These are phyloP conservation scores for Harpalus rubripes DNA, from an alignment of 2,888 invertebrate genomes.

Conservation along the genomic window DNA sequence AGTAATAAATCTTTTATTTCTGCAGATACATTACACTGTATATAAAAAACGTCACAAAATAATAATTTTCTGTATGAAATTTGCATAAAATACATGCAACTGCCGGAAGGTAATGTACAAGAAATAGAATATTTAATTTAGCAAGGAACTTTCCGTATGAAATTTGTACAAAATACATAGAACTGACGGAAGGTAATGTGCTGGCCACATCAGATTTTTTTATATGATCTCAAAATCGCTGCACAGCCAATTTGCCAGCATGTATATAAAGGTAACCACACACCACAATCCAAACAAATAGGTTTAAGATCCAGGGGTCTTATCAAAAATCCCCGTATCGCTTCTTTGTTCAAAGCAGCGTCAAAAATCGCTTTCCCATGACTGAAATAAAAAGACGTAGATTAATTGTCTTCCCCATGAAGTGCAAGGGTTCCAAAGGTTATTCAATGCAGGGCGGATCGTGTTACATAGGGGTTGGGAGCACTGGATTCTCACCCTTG, in stretches of 20 bases:
- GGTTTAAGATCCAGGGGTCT: slow-evolving; percentile 33
- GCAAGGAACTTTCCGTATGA: no score
- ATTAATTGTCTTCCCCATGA: slow-evolving; percentile 66
- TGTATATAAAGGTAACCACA: slow-evolving; percentile 44
- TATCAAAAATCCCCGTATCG: slow-evolving; percentile 46
- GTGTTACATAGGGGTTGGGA: slow-evolving; percentile 70
- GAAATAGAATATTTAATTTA: no score
- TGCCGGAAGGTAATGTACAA: no score
- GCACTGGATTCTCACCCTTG: background rate
- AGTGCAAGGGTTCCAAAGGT: slow-evolving; percentile 71
- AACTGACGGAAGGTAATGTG: no score
- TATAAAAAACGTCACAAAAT: no score
- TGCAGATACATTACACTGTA: no score
- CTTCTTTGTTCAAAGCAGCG: slow-evolving; percentile 44
- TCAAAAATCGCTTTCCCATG: slow-evolving; percentile 67
- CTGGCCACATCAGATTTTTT: background rate
- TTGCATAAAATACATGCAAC: no score
- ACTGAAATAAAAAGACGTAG: slow-evolving; percentile 65
- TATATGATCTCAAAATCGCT: background rate
- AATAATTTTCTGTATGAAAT: no score
- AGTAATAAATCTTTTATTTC: no score
- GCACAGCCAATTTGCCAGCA: background rate
- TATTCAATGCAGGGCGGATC: slow-evolving; percentile 70
- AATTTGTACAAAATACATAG: no score
- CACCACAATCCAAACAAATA: slow-evolving; percentile 54